Conservation (phyloP, 1,140 invertebrate genomes). For the Leptinotarsa defecta region DNA sequence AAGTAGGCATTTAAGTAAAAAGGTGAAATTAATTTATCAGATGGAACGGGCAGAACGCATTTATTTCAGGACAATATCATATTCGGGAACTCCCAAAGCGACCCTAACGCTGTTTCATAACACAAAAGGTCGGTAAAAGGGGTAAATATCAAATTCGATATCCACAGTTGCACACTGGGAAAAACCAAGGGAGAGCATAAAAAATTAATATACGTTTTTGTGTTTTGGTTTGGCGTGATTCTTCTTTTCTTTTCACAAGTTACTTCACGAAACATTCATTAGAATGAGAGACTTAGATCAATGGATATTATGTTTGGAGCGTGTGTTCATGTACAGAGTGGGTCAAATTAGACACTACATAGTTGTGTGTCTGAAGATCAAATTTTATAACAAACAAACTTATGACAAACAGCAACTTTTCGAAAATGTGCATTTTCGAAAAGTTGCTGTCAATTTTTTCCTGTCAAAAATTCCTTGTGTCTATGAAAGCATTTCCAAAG, state of each 20-base stretch:
- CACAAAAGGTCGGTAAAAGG: slow-evolving; percentile 7
- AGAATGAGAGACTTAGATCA: not conserved
- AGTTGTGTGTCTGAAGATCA: too few relatives aligned
- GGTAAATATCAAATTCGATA: slow-evolving; percentile 8
- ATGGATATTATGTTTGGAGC: too few relatives aligned
- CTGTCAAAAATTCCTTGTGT: too few relatives aligned
- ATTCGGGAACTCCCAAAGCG: not conserved
- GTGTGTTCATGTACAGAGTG: too few relatives aligned
- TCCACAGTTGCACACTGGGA: not conserved
- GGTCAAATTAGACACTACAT: too few relatives aligned
- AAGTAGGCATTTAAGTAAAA: not conserved
- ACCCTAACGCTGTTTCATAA: slow-evolving; percentile 1
- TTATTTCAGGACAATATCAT: slow-evolving; percentile 1
- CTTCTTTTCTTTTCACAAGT: not conserved
- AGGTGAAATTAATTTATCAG: slow-evolving; percentile 8
- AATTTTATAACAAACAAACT: too few relatives aligned
- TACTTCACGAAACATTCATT: slow-evolving; percentile 1
- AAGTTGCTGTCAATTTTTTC: too few relatives aligned
- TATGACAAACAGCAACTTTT: too few relatives aligned
- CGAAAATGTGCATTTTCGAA: too few relatives aligned
- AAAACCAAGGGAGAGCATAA: not conserved
- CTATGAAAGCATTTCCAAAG: too few relatives aligned
- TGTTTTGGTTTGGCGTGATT: not conserved
- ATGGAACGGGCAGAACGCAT: not conserved
- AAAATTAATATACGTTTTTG: not conserved